Conservation (phyloP, 1,140 invertebrate species). For the Aplysia californica region DNA sequence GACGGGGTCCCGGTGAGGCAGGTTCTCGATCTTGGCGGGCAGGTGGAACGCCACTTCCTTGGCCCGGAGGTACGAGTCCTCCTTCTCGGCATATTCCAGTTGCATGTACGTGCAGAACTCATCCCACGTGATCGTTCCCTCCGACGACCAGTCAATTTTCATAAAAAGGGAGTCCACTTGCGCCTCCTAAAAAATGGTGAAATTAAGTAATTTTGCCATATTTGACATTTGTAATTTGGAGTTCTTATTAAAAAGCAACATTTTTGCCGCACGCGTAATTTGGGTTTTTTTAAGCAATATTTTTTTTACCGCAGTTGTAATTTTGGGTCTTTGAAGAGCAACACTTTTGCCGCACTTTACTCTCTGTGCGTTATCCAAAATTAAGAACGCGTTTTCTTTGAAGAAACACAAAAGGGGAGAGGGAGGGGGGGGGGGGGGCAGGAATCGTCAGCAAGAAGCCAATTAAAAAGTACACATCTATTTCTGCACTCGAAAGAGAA, state of each 20-base stretch:
- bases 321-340: too few relatives aligned
- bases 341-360: too few relatives aligned
- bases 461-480: too few relatives aligned
- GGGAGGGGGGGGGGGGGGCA: too few relatives aligned
- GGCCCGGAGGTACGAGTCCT: constrained; percentile 63
- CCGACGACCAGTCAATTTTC: constrained; percentile 68
- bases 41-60: constrained; percentile 64
- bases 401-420: too few relatives aligned
- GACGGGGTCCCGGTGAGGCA: constrained; percentile 62
- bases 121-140: constrained; percentile 66
- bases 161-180: constrained; percentile 67
- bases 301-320: too few relatives aligned
- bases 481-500: too few relatives aligned
- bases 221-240: not conserved
- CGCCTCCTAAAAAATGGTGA: constrained; percentile 46
- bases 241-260: not conserved
- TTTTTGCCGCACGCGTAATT: too few relatives aligned
- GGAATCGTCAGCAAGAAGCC: too few relatives aligned
- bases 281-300: too few relatives aligned
- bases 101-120: constrained; percentile 70
- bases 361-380: too few relatives aligned
- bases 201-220: not conserved
- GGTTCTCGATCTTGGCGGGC: constrained; percentile 62
- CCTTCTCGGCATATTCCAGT: constrained; percentile 66
- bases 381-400: too few relatives aligned